phyloP scores from a whole-genome alignment of 2,888 invertebrate genomes.

The Poecilus cupreus region DNA sequence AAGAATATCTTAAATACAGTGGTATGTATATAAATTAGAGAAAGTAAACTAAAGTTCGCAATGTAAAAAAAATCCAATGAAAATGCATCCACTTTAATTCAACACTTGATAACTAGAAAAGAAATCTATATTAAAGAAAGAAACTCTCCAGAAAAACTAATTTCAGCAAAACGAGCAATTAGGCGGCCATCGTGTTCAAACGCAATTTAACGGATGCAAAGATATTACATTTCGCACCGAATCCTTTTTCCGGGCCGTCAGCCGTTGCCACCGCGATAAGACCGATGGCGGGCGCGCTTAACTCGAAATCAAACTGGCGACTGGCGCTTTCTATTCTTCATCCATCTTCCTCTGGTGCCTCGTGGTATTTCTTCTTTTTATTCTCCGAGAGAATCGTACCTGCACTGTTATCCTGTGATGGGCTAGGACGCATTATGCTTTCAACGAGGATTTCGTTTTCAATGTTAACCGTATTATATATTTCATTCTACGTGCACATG shows the following conservation, averaged over 20 bases:
- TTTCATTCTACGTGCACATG: neutral
- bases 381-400: neutral
- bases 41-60: too few relatives aligned
- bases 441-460: neutral
- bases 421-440: neutral
- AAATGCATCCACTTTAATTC: too few relatives aligned
- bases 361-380: neutral
- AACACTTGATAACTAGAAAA: too few relatives aligned
- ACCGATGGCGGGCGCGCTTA: slow-evolving; percentile 11
- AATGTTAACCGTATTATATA: neutral
- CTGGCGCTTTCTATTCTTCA: slow-evolving; percentile 2
- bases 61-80: too few relatives aligned
- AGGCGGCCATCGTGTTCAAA: neutral
- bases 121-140: neutral
- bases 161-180: slow-evolving; percentile 4
- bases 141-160: neutral
- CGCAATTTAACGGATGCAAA: slow-evolving; percentile 22
- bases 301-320: slow-evolving; percentile 18
- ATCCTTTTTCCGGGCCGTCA: slow-evolving; percentile 10
- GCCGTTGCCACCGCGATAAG: neutral
- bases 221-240: slow-evolving; percentile 14
- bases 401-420: neutral
- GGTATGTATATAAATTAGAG: too few relatives aligned
- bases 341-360: slow-evolving; percentile 17
- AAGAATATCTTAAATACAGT: too few relatives aligned